A percentile compares a stretch with the other conserved stretches of the same genome.
Evolutionary conservation across 2,113 vertebrate genomes (phyloP).

Genomic region (Peromyscus californicus): DNA sequence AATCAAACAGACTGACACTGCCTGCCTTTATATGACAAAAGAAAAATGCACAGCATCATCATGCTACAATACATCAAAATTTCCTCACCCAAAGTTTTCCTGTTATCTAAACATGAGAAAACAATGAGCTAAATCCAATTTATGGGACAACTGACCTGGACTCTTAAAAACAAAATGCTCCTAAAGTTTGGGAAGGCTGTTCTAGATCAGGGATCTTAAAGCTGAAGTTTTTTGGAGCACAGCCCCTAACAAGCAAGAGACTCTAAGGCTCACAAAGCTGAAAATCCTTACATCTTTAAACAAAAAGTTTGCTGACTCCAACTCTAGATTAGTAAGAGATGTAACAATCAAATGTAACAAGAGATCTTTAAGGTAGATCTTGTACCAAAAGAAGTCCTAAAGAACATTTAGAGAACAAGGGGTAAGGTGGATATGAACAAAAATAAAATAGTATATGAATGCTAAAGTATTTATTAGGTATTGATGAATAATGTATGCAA

Average conservation of each 20-base stretch:
- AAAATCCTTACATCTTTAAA: not conserved
- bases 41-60: not conserved
- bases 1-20: not conserved
- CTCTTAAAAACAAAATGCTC: constrained; percentile 48
- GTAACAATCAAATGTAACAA: constrained; percentile 39
- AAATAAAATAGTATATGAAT: not conserved
- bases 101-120: constrained; percentile 39
- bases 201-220: constrained; percentile 23
- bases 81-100: constrained; percentile 38
- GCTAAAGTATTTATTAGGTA: not conserved
- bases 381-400: not conserved
- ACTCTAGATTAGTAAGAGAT: constrained; percentile 25
- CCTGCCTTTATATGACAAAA: not conserved
- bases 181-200: not conserved
- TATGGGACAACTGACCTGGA: not conserved
- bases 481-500: not conserved
- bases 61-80: not conserved
- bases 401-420: constrained; percentile 19
- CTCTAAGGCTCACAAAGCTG: not conserved
- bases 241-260: not conserved
- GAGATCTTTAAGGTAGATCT: constrained; percentile 36
- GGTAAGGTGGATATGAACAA: not conserved
- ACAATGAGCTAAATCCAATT: constrained; percentile 16
- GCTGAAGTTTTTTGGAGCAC: not conserved
- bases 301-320: not conserved